A percentile compares a stretch with the other conserved stretches of the same genome.
Evolutionary conservation across 35 echinoderm and acorn worm genomes (phyloP).

Genomic region (Apostichopus californicus): DNA sequence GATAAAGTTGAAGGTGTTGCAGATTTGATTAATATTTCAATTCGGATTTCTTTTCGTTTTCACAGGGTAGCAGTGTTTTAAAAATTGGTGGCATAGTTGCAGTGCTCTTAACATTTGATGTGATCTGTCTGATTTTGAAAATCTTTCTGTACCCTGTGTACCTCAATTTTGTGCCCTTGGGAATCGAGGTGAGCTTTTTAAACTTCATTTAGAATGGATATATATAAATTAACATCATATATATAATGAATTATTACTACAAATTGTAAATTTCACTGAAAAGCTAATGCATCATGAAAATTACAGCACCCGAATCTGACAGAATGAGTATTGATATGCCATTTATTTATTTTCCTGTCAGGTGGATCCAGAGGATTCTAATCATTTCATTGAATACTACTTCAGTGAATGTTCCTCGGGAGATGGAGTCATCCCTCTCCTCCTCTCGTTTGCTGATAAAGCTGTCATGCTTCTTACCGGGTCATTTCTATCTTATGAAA

Average conservation of each 20-base stretch:
- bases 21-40: no score
- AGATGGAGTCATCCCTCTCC: neutral
- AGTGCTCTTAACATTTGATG: neutral
- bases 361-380: neutral
- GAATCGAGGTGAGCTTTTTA: neutral
- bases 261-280: no score
- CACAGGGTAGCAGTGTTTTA: no score
- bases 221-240: no score
- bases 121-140: neutral
- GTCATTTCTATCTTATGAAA: constrained; percentile 25
- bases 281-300: no score
- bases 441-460: neutral
- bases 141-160: neutral
- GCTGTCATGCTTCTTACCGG: neutral
- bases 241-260: no score
- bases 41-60: no score
- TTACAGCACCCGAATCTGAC: no score
- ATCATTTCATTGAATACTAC: no score
- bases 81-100: neutral
- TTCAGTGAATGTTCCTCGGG: neutral
- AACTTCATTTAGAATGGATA: neutral
- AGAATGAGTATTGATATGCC: no score
- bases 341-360: neutral
- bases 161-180: neutral
- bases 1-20: no score